A percentile compares a stretch with the other conserved stretches of the same genome.
Evolutionary conservation across 2,797 vertebrate species (phyloP).

Genomic region (Sebastes umbrosus): DNA sequence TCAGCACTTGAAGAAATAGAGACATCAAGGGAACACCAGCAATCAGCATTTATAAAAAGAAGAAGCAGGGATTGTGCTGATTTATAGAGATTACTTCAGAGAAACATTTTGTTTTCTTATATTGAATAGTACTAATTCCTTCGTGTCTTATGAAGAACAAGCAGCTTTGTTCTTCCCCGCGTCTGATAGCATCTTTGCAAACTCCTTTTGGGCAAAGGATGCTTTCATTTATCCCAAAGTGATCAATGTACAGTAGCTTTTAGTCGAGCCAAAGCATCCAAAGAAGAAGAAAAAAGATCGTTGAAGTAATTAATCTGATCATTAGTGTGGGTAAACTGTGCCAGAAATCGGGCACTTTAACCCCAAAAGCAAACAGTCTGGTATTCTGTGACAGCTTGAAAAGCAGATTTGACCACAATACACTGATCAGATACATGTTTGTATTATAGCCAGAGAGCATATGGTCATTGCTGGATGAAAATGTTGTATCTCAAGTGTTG

Average conservation of each 20-base stretch:
- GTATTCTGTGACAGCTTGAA: neutral
- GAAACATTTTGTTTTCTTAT: slow-evolving; percentile 1
- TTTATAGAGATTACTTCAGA: slow-evolving; percentile 31
- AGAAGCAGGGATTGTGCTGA: neutral
- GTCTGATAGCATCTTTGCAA: neutral
- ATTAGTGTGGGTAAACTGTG: neutral
- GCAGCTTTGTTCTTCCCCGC: slow-evolving; percentile 17
- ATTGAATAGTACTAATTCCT: slow-evolving; percentile 1
- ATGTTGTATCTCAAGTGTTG: neutral
- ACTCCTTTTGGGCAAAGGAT: neutral
- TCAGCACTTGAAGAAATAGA: neutral
- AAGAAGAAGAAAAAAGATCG: neutral
- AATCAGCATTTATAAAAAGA: slow-evolving; percentile 22
- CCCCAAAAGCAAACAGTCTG: neutral
- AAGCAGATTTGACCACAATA: neutral
- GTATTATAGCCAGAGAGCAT: neutral
- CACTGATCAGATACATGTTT: neutral
- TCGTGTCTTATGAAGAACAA: neutral
- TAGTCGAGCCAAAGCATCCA: neutral
- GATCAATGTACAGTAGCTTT: neutral
- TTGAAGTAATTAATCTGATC: neutral
- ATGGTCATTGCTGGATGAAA: neutral
- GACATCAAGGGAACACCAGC: neutral
- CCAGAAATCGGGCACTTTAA: neutral
- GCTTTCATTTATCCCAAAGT: slow-evolving; percentile 5